Evolutionary conservation across 2,797 vertebrate genomes (phyloP), one percentile per base, ranked within the genome.

Genomic region (Cynopterus sphinx): DNA sequence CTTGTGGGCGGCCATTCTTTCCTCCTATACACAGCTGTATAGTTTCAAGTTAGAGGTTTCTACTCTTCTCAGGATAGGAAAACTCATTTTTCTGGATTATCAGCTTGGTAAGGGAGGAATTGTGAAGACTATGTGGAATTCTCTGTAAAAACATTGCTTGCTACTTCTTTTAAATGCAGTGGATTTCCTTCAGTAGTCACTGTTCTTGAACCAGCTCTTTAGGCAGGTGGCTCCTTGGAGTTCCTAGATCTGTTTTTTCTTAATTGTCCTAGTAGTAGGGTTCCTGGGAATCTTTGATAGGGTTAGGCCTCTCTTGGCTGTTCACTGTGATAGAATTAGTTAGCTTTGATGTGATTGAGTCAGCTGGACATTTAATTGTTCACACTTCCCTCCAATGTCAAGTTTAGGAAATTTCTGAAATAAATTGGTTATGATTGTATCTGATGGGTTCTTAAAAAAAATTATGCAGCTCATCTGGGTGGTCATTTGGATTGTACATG

Each of bases 11-110:
- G 24, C 31, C 36, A 36, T 90, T 93, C 41, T 90, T 95, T 65
- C 2, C n/a, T 92, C 59, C 26, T 55, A 0, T 67, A 75, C 7
- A 51, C 22, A 94, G 36, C 33, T 90, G 33, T 93, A 4, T 71
- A 81, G 73, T 87, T 95, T 97, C 67, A 74, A 46, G 15, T 81
- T 63, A 70, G 73, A 81, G 36, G 15, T 53, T 81, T 94, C 77
- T 84, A 70, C 36, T 88, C 4, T 85, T 90, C 36, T 86, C 2
- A 17, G 49, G 31, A 57, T 75, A 75, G 57, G 68, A 75, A 81
- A 87, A 51, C 33, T 85, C 7, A 17, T 67, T 94, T 95, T 96
- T 94, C 70, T 85, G 77, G 39, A 59, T 59, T 96, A 19, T 79
- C 26, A 94, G 19, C 26, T 81, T 90, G 21, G 10, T 68, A 22